Base-by-base conservation (phyloP, 1,140 invertebrate genomes). In the Acromyrmex echinatior region DNA sequence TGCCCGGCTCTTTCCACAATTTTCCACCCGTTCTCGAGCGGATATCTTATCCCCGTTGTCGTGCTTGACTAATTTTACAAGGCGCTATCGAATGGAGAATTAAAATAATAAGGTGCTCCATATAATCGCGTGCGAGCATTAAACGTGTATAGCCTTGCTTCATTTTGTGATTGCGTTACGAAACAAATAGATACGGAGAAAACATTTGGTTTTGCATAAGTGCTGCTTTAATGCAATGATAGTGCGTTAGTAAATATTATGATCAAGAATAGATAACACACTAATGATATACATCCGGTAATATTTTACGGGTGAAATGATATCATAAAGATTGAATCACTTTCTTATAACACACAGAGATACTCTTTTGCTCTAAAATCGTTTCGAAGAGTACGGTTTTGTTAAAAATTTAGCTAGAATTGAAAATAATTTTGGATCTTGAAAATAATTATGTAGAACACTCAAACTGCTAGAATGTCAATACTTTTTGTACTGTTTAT, bases 171-270 rank as follows among this genome's bases (percentile, higher is more conserved):
- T 84, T 56, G 28, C 16, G 45, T 84, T 56, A 76, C 66, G 74
- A 86, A 16, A 70, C 84, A 28, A 45, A 35, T 80, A 66, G 65
- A 63, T 70, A 71, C 35, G 35, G 35, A 60, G 82, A 35, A 81
- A 80, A 90, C 31, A 51, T 89, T 84, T 91, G 65, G 68, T 86
- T 89, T 73, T 76, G 63, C 90, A 71, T 87, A 89, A 90, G 80
- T 31, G 51, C 53, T 65, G 65, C 71, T 62, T 76, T 51, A 84
- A 62, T 62, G 70, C 28, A 56, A 28, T 60, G 82, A 86, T 86
- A 84, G 60, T 31, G 51, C 49, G 63, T 45, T 25, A 76, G 68
- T 70, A 91, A 92, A 92, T 90, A 90, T 92, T 65, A 82, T 62
- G 82, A 77, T 87, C 62, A 66, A 51, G 84, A 62, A 86, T 7